Evolutionary conservation across 2,888 invertebrate genomes (phyloP), one percentile per base, ranked within the genome.

Genomic region (Drosophila formosana): DNA sequence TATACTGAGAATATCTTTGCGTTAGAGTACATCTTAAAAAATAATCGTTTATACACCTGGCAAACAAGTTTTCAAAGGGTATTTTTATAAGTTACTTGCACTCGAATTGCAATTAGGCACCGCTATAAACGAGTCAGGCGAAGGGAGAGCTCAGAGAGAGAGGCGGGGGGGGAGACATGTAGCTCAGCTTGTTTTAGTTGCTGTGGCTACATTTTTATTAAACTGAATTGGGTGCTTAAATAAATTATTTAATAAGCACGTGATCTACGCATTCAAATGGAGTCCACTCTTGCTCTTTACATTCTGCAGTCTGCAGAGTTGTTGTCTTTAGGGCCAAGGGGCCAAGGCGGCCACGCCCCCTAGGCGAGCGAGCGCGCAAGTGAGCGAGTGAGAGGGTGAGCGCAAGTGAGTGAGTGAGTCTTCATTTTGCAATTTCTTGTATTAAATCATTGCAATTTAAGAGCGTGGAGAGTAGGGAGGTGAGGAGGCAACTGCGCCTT

Each of bases 181-280:
- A 25, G 45, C 26, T 34, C 25, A 45, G 26, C 9, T 45, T 67
- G 70, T 60, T 72, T 76, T 81, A 78, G 51, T 56, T 43, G 70
- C 32, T 62, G 66, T 55, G 72, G 76, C 72, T 81, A 89, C 87
- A 85, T 84, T 90, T 90, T 86, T 90, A 89, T 85, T 82, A 88
- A 89, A 80, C 78, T 82, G 82, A 90, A 91, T 90, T 90, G 90
- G 82, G 88, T 89, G 86, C 90, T 91, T 91, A 90, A 91, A 91
- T 91, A 89, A 91, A 91, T 91, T 91, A 91, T 91, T 91, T 91
- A 91, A 91, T 91, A 90, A 91, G 91, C 90, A 90, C 86, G 63
- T 90, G 89, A 90, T 86, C 79, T 80, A 75, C 69, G 76, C 80
- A 75, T 70, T 64, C 70, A 72, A 66, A 75, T 75, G 73, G 61